These are phyloP conservation scores for Mamestra configurata DNA, from an alignment of 1,140 invertebrate species.

Conservation along the genomic window DNA sequence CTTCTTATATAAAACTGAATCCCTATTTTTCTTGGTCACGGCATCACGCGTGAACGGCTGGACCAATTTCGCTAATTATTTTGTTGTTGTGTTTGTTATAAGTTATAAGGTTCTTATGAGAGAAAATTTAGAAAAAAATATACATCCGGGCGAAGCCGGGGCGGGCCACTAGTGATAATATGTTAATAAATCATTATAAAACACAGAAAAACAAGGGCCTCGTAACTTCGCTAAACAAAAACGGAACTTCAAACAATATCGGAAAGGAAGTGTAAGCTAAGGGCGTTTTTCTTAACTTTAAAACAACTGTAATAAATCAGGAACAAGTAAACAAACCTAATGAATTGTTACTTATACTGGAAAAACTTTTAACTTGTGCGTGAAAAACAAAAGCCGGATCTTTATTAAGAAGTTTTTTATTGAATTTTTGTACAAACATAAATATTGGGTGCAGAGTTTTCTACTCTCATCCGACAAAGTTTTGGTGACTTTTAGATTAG, in stretches of 20 bases:
- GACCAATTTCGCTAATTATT: too few relatives aligned
- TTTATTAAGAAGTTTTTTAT: not conserved
- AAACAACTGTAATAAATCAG: slow-evolving; percentile 37
- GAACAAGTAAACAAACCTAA: slow-evolving; percentile 12
- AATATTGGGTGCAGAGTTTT: not conserved
- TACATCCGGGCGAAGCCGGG: too few relatives aligned
- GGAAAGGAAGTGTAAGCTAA: not conserved
- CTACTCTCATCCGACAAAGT: not conserved
- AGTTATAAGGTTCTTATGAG: too few relatives aligned
- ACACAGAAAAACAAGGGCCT: not conserved
- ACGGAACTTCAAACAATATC: slow-evolving; percentile 1
- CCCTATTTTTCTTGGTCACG: too few relatives aligned
- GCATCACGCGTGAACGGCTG: too few relatives aligned
- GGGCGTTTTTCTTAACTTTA: slow-evolving; percentile 4
- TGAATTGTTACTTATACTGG: slow-evolving; percentile 3
- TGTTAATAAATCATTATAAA: too few relatives aligned
- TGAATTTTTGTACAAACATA: not conserved
- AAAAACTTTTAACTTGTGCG: not conserved
- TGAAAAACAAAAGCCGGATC: not conserved
- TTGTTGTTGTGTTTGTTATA: too few relatives aligned
- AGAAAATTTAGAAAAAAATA: too few relatives aligned
- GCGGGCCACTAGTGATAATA: too few relatives aligned
- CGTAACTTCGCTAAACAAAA: not conserved
- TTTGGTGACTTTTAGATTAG: not conserved
- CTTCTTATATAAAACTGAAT: too few relatives aligned